Evolutionary conservation across 2,888 invertebrate genomes (phyloP), one percentile per base, ranked within the genome.

Genomic region (Bombyx huttoni): DNA sequence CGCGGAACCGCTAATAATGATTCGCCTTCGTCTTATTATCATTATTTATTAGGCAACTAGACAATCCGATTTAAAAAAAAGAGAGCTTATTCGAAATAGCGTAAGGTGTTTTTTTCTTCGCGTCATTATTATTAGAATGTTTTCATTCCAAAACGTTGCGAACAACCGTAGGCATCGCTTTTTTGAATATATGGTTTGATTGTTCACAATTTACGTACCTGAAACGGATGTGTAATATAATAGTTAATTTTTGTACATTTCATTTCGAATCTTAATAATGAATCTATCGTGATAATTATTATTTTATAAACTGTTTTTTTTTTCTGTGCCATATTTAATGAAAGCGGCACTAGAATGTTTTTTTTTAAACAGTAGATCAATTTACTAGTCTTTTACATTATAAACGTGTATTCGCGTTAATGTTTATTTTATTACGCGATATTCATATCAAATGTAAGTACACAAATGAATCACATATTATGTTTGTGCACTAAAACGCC

Each of bases 201-300:
- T 64, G 64, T 64, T 68, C 63, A 73, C 70, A 73, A 73, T 72
- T 60, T 75, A 75, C 66, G 84, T 85, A 85, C 85, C 82, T 85
- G 82, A 85, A 71, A 68, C 73, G 72, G 8, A 71, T 71, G 70
- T 73, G 62, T 74, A 71, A 70, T 73, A 63, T 81, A n/a, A n/a
- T n/a, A 78, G 75, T 77, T 81, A 71, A 73, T 81, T 77, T 24
- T 76, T 75, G 62, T 71, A 67, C 64, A 62, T 67, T 70, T 72
- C 67, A 57, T 67, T 59, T 63, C 59, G 59, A 68, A 40, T 40
- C 40, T 40, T 40, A 40, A 40, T 8, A 12, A 51, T 47, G 47
- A 13, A 34, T 59, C 57, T 63, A 66, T 61, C 52, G 45, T 64
- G 66, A 62, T 52, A 48, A 45, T 13, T 10, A 45, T 49, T 13